Base-by-base conservation (phyloP, 2,113 vertebrate genomes). In the Gorsachius goisagi region DNA sequence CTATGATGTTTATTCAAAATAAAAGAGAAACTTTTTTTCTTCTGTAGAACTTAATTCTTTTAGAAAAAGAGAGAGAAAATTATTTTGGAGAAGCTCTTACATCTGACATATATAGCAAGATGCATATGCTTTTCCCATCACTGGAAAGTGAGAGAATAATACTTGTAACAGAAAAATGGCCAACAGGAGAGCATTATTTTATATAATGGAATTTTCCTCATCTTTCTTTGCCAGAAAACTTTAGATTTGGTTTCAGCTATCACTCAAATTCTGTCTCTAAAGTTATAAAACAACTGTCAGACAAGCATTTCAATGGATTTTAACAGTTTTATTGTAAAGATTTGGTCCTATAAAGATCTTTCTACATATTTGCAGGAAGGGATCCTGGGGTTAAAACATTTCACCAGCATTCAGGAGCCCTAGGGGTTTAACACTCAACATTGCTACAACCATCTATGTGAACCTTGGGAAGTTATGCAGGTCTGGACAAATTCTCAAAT, bases 41-140 rank as follows among this genome's bases (percentile, higher is more conserved):
- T 83, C 64, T 63, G 44, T 69, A 94, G 47, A 90, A 89, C 97
- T 95, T 85, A 94, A 83, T 96, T 96, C 4, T 97, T 96, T 63
- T 88, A 66, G 68, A 91, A 90, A 74, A 88, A 50, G 12, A 59
- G 7, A 69, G 23, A 64, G 39, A 44, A 92, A 92, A 88, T 75
- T 0, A 49, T 89, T 12, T 59, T 2, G 7, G 88, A 64, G 59
- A 97, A 97, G 24, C 9, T 45, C n/a, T 85, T 81, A 45, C 66
- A 75, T 59, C 76, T 91, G 30, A 85, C 50, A 26, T 83, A 77
- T 28, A 32, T 16, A 76, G 9, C 49, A 93, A 86, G 59, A 82
- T 33, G 18, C 52, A 76, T 94, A 85, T 64, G 60, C 10, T 86
- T 81, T 88, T 84, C 55, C 41, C 37, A 87, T 90, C 60, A 82